A percentile compares a stretch with the other conserved stretches of the same genome.
Conservation (phyloP, 2,888 invertebrate species). For the Synanthedon andrenaeformis region DNA sequence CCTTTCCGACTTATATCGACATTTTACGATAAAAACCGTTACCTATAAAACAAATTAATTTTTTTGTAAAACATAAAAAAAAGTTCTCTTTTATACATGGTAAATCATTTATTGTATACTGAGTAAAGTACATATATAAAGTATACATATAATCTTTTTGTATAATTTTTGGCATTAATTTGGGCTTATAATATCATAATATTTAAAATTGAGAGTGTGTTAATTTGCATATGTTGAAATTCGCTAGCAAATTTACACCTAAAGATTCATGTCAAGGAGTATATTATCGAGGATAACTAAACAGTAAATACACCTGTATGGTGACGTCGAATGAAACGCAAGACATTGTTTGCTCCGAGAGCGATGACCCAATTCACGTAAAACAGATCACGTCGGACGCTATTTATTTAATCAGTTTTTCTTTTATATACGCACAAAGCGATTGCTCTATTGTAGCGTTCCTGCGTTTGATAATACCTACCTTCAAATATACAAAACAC, state of each 20-base stretch:
- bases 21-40: no score
- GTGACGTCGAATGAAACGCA: conserved; percentile 17
- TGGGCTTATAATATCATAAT: background rate
- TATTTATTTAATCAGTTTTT: background rate
- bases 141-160: no score
- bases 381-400: conserved; percentile 3
- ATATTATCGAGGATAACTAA: conserved; percentile 39
- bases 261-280: conserved; percentile 38
- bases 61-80: no score
- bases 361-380: conserved; percentile 21
- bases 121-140: no score
- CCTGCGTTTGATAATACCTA: no score
- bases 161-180: no score
- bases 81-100: no score
- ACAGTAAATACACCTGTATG: conserved; percentile 23
- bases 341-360: conserved; percentile 16
- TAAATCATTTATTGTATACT: no score
- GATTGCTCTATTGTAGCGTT: no score
- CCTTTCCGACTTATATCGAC: no score
- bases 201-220: background rate
- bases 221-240: conserved; percentile 2
- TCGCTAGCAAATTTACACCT: conserved; percentile 13
- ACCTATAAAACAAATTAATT: no score
- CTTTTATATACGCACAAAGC: background rate
- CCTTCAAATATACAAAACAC: no score